These are phyloP conservation scores for Plectrocnemia conspersa DNA, from an alignment of 1,140 invertebrate genomes.

Conservation along the genomic window DNA sequence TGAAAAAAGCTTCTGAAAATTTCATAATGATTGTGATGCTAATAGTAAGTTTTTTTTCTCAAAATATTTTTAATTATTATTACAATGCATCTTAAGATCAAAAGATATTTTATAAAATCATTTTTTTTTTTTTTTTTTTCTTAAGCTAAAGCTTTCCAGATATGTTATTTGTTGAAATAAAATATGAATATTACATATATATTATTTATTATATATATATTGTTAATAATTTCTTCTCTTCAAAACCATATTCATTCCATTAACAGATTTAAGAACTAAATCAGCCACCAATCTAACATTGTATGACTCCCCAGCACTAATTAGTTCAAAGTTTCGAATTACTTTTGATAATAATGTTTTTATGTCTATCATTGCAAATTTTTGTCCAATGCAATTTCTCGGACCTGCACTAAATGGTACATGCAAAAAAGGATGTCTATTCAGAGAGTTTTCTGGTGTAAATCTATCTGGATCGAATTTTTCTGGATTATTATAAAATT, in stretches of 20 bases:
- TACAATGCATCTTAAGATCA: no score
- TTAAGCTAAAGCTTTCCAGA: no score
- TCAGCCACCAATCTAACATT: constrained; percentile 4
- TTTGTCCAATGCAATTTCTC: constrained; percentile 56
- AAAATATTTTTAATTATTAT: no score
- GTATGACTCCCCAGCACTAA: constrained; percentile 34
- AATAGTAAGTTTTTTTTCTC: no score
- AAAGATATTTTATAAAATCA: no score
- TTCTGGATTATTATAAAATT: constrained; percentile 60
- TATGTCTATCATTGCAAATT: not conserved
- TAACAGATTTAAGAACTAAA: constrained; percentile 19
- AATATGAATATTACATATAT: not conserved
- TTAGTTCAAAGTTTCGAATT: constrained; percentile 39
- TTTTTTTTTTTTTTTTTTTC: no score
- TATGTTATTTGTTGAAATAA: not conserved
- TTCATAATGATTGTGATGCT: no score
- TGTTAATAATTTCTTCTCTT: constrained; percentile 12
- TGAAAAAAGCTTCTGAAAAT: no score
- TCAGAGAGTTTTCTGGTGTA: constrained; percentile 44
- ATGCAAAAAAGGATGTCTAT: constrained; percentile 54
- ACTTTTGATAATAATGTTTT: not conserved
- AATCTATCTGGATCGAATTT: constrained; percentile 67
- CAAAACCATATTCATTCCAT: constrained; percentile 13
- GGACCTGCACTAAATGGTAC: constrained; percentile 70
- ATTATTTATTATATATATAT: not conserved